Base-by-base conservation (phyloP, 2,113 vertebrate species). In the Mus pahari region DNA sequence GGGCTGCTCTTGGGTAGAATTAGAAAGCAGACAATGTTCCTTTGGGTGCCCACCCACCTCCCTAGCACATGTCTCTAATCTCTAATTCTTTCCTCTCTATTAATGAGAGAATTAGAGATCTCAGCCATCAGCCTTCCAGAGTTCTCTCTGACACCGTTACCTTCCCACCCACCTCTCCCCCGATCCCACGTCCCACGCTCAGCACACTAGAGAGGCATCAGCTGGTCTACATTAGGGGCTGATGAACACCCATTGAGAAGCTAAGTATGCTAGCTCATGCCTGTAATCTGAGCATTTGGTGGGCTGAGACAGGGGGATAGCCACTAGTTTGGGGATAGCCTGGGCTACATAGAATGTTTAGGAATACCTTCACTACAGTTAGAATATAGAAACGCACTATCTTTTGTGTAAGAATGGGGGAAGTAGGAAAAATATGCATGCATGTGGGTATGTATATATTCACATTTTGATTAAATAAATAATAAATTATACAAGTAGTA, bases 381-480 rank as follows among this genome's bases (percentile, higher is more conserved):
- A 13, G 31, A 39, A 70, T 9, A 62, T 0, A 60, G 7, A 89
- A 84, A 74, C 33, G 5, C 9, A 28, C 48, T 45, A 48, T 36
- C 12, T 42, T 22, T 28, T 58, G 88, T 55, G 58, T 77, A 45
- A 94, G 33, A 73, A 89, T 64, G 58, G 48, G 0, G 24, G 14
- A 53, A 42, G 36, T 8, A 71, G 33, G 14, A 79, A 86, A 83
- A 48, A 36, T 50, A 68, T 39, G 10, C 11, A 66, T 14, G 11
- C 12, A 13, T 14, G 24, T 17, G 7, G n/a, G 50, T 24, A 19
- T 4, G 20, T 5, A 82, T 84, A 62, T n/a, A 89, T n/a, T 91
- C 64, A 66, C 8, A 60, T n/a, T 84, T 91, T 95, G 58, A 28
- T 62, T 94, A 78, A 87, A 83, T 78, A 77, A 92, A 66, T 70